Evolutionary conservation across 2,888 invertebrate genomes (phyloP).

Genomic region (Pseudoips prasinana): DNA sequence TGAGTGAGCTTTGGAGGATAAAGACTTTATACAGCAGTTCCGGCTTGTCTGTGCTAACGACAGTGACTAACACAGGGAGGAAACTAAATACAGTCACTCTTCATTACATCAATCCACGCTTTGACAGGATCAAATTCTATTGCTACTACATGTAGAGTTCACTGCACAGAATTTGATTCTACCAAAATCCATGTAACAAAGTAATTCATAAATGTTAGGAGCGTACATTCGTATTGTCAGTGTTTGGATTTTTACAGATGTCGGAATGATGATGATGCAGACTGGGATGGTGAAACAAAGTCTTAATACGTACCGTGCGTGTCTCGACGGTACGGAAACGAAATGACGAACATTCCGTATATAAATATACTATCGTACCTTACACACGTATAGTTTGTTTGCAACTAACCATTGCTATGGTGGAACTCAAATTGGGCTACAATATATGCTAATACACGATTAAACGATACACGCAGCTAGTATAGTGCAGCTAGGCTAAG

Average conservation of each 20-base stretch:
- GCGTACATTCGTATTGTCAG: conserved; percentile 75
- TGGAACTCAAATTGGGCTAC: conserved; percentile 61
- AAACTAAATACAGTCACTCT: conserved; percentile 60
- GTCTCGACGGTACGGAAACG: conserved; percentile 90
- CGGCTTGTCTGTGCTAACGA: conserved; percentile 75
- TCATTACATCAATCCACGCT: conserved; percentile 61
- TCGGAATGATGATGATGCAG: conserved; percentile 98
- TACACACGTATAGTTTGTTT: conserved; percentile 76
- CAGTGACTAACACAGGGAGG: conserved; percentile 67
- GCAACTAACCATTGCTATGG: conserved; percentile 78
- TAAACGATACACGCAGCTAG: conserved; percentile 72
- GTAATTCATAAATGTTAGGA: conserved; percentile 46
- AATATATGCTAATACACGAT: conserved; percentile 75
- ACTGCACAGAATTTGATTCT: conserved; percentile 46
- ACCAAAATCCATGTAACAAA: conserved; percentile 44
- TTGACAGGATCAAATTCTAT: conserved; percentile 57
- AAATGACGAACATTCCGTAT: conserved; percentile 63
- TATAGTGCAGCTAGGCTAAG: conserved; percentile 69
- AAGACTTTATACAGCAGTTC: conserved; percentile 75
- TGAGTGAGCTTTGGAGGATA: conserved; percentile 70
- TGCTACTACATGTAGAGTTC: conserved; percentile 19
- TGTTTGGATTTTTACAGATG: conserved; percentile 92
- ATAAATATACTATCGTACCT: conserved; percentile 55
- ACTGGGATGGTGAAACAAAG: conserved; percentile 97
- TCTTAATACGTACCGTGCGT: conserved; percentile 88